A percentile compares a stretch with the other conserved stretches of the same genome.
Evolutionary conservation across 2,888 invertebrate species (phyloP).

Genomic region (Cybosia mesomella): DNA sequence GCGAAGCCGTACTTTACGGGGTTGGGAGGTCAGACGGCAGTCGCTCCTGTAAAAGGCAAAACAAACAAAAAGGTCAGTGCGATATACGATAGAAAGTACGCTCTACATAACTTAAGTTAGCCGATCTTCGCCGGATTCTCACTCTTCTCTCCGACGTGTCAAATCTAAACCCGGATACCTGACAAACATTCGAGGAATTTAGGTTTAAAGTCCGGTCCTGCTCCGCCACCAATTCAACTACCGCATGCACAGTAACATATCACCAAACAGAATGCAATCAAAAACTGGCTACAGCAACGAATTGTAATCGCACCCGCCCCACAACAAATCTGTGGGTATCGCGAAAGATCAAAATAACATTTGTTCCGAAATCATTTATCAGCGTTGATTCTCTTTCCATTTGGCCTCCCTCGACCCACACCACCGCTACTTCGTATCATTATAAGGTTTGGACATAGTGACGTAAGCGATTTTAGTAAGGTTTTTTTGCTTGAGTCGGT

Average conservation of each 20-base stretch:
- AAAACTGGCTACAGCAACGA: slow-evolving; percentile 59
- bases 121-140: too few relatives aligned
- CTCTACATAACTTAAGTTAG: too few relatives aligned
- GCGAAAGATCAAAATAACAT: slow-evolving; percentile 84
- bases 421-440: slow-evolving; percentile 52
- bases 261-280: slow-evolving; percentile 50
- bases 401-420: slow-evolving; percentile 68
- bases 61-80: too few relatives aligned
- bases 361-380: slow-evolving; percentile 85
- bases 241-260: slow-evolving; percentile 9
- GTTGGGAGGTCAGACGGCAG: too few relatives aligned
- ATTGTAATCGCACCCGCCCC: slow-evolving; percentile 71
- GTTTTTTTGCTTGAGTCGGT: neutral
- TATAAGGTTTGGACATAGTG: slow-evolving; percentile 33
- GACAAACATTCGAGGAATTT: too few relatives aligned
- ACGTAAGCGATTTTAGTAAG: slow-evolving; percentile 2
- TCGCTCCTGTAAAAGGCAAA: too few relatives aligned
- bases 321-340: slow-evolving; percentile 77
- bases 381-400: slow-evolving; percentile 82
- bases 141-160: too few relatives aligned
- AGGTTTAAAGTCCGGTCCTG: too few relatives aligned
- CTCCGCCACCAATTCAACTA: neutral
- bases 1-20: too few relatives aligned
- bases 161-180: too few relatives aligned
- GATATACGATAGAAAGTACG: too few relatives aligned